Evolutionary conservation across 2,888 invertebrate genomes (phyloP), one percentile per base, ranked within the genome.

Genomic region (Ramazzottius varieornatus): DNA sequence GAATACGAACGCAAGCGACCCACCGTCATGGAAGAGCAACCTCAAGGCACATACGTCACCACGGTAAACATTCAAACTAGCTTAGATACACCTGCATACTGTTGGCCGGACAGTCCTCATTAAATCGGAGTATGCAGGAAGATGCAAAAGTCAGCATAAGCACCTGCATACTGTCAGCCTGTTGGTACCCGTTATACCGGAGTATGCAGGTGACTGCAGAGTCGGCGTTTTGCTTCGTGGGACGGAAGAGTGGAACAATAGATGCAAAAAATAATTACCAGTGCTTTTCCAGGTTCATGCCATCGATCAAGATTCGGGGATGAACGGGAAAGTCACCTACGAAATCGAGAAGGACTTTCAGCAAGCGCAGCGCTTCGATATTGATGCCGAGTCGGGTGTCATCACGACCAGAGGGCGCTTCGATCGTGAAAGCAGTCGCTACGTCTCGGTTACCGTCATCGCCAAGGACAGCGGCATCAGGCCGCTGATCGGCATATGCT

Each of bases 401-500:
- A 88, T 94, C 65, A 86, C 86, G 0, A 72, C 74, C 1, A 71
- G 70, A 80, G 90, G 91, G 1, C 66, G 69, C 32, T 93, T 94
- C 75, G 92, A 94, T 78, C 83, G 93, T 68, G 94, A 94, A 78
- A 91, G 91, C 0, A 91, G 91, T 8, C 90, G 91, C 78, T 91
- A 91, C 76, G 92, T 92, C 2, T 90, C 90, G 0, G 90, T 92
- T 2, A 94, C 93, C 0, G 89, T 94, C 0, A 93, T 94, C 78
- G 98, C 94, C 2, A 92, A 92, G 0, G 98, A 98, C 82, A 88
- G 93, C 75, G 98, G 94, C n/a, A 90, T 90, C 75, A 93, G 94
- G 1, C 90, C 91, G 0, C 77, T 98, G 70, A 94, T 94, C 77
- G 93, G 94, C 33, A 93, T 94, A 70, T 98, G 98, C 77, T 94